Conservation (phyloP, 1,140 invertebrate species). For the Drosophila sechellia region DNA sequence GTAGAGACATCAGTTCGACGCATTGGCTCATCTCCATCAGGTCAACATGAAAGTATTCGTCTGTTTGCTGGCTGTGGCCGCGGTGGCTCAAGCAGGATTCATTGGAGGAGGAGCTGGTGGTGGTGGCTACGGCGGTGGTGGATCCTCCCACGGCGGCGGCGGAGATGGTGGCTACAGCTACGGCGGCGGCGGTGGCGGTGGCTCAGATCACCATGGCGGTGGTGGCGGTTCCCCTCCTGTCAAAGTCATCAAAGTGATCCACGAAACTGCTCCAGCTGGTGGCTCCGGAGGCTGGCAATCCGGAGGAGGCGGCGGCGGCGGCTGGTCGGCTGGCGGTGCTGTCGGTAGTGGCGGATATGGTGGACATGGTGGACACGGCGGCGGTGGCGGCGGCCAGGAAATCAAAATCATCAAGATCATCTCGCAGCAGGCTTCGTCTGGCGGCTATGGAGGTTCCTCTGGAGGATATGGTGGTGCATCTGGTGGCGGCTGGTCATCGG, state of each 20-base stretch:
- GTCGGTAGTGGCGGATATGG: conserved; percentile 20
- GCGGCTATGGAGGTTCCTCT: conserved; percentile 46
- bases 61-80: conserved; percentile 57
- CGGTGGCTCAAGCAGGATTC: conserved; percentile 62
- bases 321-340: conserved; percentile 7
- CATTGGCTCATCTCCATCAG: conserved; percentile 54
- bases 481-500: conserved; percentile 49
- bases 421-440: conserved; percentile 47
- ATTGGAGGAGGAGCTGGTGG: conserved; percentile 49
- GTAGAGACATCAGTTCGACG: conserved; percentile 67
- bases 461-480: conserved; percentile 43
- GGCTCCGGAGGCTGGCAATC: conserved; percentile 36
- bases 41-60: conserved; percentile 69
- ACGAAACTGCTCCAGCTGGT: conserved; percentile 49
- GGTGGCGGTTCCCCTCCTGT: conserved; percentile 43
- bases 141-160: conserved; percentile 23
- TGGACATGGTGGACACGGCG: conserved; percentile 31
- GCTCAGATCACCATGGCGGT: conserved; percentile 47
- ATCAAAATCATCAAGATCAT: conserved; percentile 72
- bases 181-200: conserved; percentile 48
- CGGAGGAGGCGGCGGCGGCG: conserved; percentile 32
- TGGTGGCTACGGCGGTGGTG: conserved; percentile 26
- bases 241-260: conserved; percentile 70
- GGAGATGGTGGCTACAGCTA: conserved; percentile 43
- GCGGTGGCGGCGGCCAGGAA: conserved; percentile 40